These are phyloP conservation scores for Pheosia gnoma DNA, from an alignment of 2,888 invertebrate species.

Conservation along the genomic window DNA sequence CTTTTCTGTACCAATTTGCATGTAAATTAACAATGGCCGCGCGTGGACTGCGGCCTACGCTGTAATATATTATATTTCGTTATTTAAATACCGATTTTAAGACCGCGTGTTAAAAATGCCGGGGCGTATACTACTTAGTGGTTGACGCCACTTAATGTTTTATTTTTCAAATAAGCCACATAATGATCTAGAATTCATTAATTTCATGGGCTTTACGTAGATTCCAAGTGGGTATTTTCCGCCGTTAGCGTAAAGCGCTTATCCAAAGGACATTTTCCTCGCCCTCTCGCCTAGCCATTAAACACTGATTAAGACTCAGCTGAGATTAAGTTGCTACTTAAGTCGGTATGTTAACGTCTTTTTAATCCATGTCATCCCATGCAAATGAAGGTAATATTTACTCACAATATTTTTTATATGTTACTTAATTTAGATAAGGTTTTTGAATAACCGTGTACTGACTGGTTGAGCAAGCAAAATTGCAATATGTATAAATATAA, in stretches of 20 bases:
- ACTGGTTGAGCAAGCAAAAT: too few relatives aligned
- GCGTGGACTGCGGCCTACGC: conserved; percentile 25
- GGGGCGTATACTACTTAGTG: background rate
- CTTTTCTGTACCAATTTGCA: conserved; percentile 43
- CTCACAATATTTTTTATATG: conserved; percentile 6
- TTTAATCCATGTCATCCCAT: conserved; percentile 46
- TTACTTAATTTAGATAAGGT: background rate
- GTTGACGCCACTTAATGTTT: background rate
- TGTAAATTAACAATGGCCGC: conserved; percentile 42
- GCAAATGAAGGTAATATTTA: conserved; percentile 48
- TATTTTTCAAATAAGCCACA: conserved; percentile 19
- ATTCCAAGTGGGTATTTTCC: conserved; percentile 32
- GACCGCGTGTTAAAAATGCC: background rate
- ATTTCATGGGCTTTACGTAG: conserved; percentile 43
- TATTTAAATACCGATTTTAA: conserved; percentile 23
- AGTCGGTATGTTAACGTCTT: conserved; percentile 61
- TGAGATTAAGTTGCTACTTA: conserved; percentile 62
- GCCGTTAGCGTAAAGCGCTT: conserved; percentile 21
- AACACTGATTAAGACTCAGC: conserved; percentile 65
- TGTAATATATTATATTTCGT: conserved; percentile 34
- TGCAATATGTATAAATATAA: too few relatives aligned
- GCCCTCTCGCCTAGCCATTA: conserved; percentile 49
- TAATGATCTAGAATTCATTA: conserved; percentile 35
- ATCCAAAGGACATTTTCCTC: conserved; percentile 40
- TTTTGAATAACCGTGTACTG: too few relatives aligned